A percentile compares a stretch with the other conserved stretches of the same genome.
These are phyloP conservation scores for Chorisops tibialis DNA, from an alignment of 2,888 invertebrate genomes.

Conservation along the genomic window DNA sequence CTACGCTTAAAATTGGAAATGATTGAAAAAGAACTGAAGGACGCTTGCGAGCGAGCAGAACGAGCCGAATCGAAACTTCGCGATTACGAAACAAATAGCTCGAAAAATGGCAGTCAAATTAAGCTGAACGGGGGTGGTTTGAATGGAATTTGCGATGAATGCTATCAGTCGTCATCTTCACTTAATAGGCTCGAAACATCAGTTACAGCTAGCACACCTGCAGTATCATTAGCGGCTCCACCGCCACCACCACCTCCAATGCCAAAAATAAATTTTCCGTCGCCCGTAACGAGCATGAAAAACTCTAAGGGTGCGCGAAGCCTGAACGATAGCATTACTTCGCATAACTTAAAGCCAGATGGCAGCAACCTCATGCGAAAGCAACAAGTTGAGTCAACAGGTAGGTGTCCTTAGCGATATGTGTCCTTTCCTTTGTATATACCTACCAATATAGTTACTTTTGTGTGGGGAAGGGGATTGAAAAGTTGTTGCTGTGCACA, in stretches of 20 bases:
- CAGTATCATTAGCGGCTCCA: slow-evolving; percentile 48
- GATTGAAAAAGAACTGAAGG: slow-evolving; percentile 56
- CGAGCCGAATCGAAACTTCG: slow-evolving; percentile 54
- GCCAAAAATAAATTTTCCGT: slow-evolving; percentile 42
- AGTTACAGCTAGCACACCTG: slow-evolving; percentile 16
- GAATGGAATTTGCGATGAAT: neutral
- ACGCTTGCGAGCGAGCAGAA: slow-evolving; percentile 55
- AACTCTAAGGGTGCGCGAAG: slow-evolving; percentile 32
- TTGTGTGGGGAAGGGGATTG: too few species aligned
- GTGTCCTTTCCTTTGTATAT: too few species aligned
- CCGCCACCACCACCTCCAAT: slow-evolving; percentile 44
- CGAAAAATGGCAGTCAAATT: slow-evolving; percentile 28
- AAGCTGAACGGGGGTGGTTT: slow-evolving; percentile 12
- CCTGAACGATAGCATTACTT: slow-evolving; percentile 26
- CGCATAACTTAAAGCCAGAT: slow-evolving; percentile 9
- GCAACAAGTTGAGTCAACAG: slow-evolving; percentile 50
- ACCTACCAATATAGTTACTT: too few species aligned
- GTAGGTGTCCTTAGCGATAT: slow-evolving; percentile 40
- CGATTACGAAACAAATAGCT: slow-evolving; percentile 38
- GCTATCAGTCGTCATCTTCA: slow-evolving; percentile 17
- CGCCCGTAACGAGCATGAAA: slow-evolving; percentile 37
- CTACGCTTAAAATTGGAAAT: slow-evolving; percentile 58
- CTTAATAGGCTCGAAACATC: neutral
- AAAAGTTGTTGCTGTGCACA: too few species aligned
- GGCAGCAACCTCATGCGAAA: slow-evolving; percentile 45